Conservation (phyloP, 1,140 invertebrate species). For the Carposina sasakii region DNA sequence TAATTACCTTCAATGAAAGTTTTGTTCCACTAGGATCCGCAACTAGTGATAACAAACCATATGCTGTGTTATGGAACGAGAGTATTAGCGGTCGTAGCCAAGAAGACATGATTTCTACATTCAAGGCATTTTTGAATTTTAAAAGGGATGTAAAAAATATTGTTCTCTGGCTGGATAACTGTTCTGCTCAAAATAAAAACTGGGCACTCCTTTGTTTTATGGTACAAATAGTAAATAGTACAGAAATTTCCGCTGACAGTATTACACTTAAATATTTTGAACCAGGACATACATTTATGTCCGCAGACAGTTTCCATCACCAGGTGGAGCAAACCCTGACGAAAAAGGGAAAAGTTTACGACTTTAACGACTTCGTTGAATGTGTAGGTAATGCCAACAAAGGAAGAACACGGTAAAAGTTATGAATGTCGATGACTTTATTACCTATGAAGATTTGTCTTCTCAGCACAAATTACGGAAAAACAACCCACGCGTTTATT, state of each 20-base stretch:
- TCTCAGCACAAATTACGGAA: neutral
- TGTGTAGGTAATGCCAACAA: constrained; percentile 9
- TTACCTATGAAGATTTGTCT: neutral
- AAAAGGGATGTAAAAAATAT: constrained; percentile 20
- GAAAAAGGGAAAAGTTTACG: constrained; percentile 30
- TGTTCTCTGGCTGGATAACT: constrained; percentile 14
- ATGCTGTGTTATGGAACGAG: constrained; percentile 14
- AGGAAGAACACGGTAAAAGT: neutral
- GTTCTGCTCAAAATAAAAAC: constrained; percentile 8
- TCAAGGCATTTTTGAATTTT: constrained; percentile 6
- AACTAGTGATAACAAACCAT: constrained; percentile 10
- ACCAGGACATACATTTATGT: constrained; percentile 15
- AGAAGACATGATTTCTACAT: constrained; percentile 12
- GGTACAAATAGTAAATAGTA: constrained; percentile 13
- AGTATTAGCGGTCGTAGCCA: constrained; percentile 13
- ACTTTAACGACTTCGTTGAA: constrained; percentile 36
- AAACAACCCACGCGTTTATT: neutral
- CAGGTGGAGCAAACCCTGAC: constrained; percentile 31
- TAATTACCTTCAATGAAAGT: constrained; percentile 34
- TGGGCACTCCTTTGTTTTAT: constrained; percentile 26
- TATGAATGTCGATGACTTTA: neutral
- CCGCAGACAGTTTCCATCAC: constrained; percentile 38
- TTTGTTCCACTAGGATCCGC: constrained; percentile 25
- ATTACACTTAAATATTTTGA: constrained; percentile 18
- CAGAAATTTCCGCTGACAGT: constrained; percentile 1